Percentiles rank a stretch among this genome's conserved stretches.
Evolutionary conservation across 1,140 invertebrate genomes (phyloP).

Genomic region (Manduca sexta): DNA sequence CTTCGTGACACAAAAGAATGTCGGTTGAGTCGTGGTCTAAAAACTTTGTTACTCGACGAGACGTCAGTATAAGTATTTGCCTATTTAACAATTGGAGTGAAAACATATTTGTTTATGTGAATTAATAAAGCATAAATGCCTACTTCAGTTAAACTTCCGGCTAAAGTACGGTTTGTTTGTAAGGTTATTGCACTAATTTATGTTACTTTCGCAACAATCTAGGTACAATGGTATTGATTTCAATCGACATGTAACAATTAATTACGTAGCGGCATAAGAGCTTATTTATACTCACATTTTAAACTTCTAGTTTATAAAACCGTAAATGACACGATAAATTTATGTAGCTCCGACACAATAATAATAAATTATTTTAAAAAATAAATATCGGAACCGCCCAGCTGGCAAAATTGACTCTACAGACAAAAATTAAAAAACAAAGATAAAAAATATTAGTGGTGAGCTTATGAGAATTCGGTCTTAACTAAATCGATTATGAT

Average conservation of each 20-base stretch:
- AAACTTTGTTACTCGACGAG: too few relatives aligned
- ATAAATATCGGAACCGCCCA: conserved; percentile 57
- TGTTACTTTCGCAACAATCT: conserved; percentile 29
- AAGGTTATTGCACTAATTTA: conserved; percentile 25
- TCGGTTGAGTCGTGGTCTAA: too few relatives aligned
- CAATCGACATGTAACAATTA: conserved; percentile 11
- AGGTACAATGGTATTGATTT: conserved; percentile 29
- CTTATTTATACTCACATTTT: conserved; percentile 22
- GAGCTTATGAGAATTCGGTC: too few relatives aligned
- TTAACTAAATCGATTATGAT: too few relatives aligned
- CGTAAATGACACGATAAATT: too few relatives aligned
- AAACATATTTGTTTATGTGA: too few relatives aligned
- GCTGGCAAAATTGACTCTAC: conserved; percentile 51
- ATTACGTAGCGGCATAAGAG: conserved; percentile 6
- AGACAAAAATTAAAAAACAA: conserved; percentile 11
- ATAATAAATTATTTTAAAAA: conserved; percentile 22
- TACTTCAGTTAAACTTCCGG: background rate
- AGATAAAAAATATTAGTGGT: too few relatives aligned
- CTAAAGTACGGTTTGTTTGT: conserved; percentile 1
- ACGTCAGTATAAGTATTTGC: too few relatives aligned
- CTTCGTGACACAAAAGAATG: too few relatives aligned
- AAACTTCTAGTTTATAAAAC: background rate
- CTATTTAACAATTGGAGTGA: too few relatives aligned
- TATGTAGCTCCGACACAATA: background rate
- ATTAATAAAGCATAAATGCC: too few relatives aligned